A percentile compares a stretch with the other conserved stretches of the same genome.
Evolutionary conservation across 1,140 invertebrate genomes (phyloP).

Genomic region (Neomicropteryx cornuta): DNA sequence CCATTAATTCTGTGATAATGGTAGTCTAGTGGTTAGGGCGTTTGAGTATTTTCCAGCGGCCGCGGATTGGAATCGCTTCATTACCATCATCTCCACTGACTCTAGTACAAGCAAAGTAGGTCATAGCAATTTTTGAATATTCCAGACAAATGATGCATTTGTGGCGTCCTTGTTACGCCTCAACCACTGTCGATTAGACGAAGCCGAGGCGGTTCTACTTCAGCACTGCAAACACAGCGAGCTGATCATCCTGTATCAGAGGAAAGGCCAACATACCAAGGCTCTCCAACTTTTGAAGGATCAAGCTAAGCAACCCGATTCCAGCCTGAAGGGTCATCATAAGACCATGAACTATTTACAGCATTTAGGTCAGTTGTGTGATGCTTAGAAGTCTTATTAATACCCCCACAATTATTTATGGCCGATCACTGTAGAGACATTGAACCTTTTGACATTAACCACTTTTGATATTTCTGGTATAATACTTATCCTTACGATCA

Average conservation of each 20-base stretch:
- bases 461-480: too few species aligned
- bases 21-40: too few species aligned
- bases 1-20: too few species aligned
- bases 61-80: too few species aligned
- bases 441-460: too few species aligned
- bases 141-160: constrained; percentile 86
- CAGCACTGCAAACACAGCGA: constrained; percentile 84
- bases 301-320: constrained; percentile 66
- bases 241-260: constrained; percentile 92
- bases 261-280: constrained; percentile 83
- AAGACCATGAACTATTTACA: constrained; percentile 88
- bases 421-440: too few species aligned
- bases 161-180: constrained; percentile 81
- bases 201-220: constrained; percentile 82
- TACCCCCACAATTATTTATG: too few species aligned
- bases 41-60: too few species aligned
- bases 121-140: constrained; percentile 15
- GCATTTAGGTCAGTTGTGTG: constrained; percentile 53
- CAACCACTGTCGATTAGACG: constrained; percentile 92
- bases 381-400: not conserved
- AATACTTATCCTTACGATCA: too few species aligned
- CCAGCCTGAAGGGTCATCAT: constrained; percentile 67
- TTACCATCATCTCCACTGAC: too few species aligned
- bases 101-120: too few species aligned
- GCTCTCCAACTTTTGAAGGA: constrained; percentile 81